Base-by-base conservation (phyloP, 2,797 vertebrate species). In the Brachyalestes nurse region DNA sequence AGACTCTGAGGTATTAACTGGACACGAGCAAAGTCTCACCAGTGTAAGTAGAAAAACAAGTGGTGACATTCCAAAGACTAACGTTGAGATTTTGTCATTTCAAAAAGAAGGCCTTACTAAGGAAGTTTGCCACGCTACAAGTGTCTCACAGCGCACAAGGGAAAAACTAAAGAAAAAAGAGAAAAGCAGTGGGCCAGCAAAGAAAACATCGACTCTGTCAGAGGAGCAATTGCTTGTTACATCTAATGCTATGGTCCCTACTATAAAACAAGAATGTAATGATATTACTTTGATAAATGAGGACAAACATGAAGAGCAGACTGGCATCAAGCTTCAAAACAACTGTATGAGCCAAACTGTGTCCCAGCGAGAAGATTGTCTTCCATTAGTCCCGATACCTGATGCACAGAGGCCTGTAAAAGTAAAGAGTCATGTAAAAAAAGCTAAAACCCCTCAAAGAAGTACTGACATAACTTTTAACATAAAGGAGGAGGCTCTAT, bases 141-240 rank as follows among this genome's bases (percentile, higher is more conserved):
- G 57, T 25, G 77, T 34, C 19, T 28, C 47, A 38, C 55, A 45
- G n/a, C n/a, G 60, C 9, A 51, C 8, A 40, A 65, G 7, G 38
- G 49, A 34, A 78, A 64, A 75, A 42, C 51, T 61, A 66, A 75
- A 9, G 25, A 82, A 66, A 75, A 60, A 23, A n/a, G 78, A 72
- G 58, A 76, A 64, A 51, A 23, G 60, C 8, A 40, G 28, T 40
- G 49, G 2, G 17, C 38, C 49, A n/a, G n/a, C 28, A 76, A 38
- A 49, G 40, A 38, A 47, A 61, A 75, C 2, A 38, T n/a, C 25
- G 34, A 6, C 34, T 34, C 17, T 58, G 5, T 4, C 28, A 21
- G 34, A 73, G 19, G 28, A 34, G 25, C 28, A 28, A 38, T 16
- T 28, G 5, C 28, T 70, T 70, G 23, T 5, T 6, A 0, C 21